phyloP scores from a whole-genome alignment of 2,113 vertebrate genomes.

The Thymallus thymallus region DNA sequence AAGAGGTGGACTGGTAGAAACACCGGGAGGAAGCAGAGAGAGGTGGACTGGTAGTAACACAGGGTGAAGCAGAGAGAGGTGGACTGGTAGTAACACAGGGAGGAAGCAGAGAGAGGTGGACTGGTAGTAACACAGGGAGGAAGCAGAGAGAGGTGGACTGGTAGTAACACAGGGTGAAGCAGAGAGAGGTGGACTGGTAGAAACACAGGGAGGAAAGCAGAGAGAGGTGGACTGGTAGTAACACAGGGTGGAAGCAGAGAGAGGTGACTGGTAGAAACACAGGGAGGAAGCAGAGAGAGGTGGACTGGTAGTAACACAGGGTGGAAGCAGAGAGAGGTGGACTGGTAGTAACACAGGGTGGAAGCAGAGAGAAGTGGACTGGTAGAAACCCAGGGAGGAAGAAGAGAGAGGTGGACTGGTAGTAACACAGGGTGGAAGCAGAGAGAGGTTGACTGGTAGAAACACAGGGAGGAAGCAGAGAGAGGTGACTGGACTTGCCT shows the following conservation, averaged over 20 bases:
- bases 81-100: neutral
- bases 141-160: too few species aligned
- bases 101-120: neutral
- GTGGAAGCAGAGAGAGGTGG: neutral
- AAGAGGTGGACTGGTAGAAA: neutral
- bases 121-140: neutral
- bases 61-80: neutral
- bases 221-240: too few species aligned
- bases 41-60: neutral
- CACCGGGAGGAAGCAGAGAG: neutral
- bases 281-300: neutral
- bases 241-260: too few species aligned
- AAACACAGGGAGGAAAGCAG: too few species aligned
- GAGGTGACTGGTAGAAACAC: neutral
- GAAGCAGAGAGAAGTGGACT: neutral
- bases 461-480: neutral
- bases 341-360: neutral
- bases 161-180: too few species aligned
- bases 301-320: neutral
- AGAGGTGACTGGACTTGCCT: conserved; percentile 64
- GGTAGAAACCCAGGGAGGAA: neutral
- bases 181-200: too few species aligned
- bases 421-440: neutral
- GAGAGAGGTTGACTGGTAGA: neutral
- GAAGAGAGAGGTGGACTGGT: too few species aligned